Conservation (phyloP, 2,113 vertebrate genomes). For the Panthera leo region DNA sequence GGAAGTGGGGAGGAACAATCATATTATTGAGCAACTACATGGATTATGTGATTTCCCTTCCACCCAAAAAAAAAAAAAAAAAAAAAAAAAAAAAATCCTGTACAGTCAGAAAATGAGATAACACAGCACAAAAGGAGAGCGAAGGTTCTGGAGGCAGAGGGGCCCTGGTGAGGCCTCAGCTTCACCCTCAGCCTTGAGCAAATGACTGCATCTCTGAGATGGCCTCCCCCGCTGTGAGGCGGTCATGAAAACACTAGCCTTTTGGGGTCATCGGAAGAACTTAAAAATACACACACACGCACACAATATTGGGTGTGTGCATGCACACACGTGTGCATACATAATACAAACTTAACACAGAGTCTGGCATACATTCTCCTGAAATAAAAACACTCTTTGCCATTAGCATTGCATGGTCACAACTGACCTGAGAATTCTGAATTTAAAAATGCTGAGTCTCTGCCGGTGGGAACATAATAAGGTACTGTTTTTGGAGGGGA, state of each 20-base stretch:
- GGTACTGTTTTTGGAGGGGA: not conserved
- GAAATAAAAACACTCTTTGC: not conserved
- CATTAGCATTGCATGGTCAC: not conserved
- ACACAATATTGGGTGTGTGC: not conserved
- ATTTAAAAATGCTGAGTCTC: not conserved
- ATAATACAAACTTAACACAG: not conserved
- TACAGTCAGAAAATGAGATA: not conserved
- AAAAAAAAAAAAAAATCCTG: not conserved
- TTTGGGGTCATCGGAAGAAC: not conserved
- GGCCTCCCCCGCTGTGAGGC: not conserved
- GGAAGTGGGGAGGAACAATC: not conserved
- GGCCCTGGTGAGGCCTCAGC: not conserved
- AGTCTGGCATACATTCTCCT: not conserved
- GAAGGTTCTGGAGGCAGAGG: not conserved
- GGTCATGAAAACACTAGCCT: not conserved
- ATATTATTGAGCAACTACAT: not conserved
- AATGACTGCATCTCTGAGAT: not conserved
- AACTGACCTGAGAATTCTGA: not conserved
- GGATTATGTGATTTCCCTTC: not conserved
- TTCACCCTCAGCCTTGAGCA: not conserved
- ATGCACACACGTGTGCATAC: not conserved
- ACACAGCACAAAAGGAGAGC: not conserved
- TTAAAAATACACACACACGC: not conserved
- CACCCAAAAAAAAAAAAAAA: not conserved
- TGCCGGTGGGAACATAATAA: not conserved